These are phyloP conservation scores for Petrocephalus microphthalmus DNA, from an alignment of 2,113 vertebrate species.

Conservation along the genomic window DNA sequence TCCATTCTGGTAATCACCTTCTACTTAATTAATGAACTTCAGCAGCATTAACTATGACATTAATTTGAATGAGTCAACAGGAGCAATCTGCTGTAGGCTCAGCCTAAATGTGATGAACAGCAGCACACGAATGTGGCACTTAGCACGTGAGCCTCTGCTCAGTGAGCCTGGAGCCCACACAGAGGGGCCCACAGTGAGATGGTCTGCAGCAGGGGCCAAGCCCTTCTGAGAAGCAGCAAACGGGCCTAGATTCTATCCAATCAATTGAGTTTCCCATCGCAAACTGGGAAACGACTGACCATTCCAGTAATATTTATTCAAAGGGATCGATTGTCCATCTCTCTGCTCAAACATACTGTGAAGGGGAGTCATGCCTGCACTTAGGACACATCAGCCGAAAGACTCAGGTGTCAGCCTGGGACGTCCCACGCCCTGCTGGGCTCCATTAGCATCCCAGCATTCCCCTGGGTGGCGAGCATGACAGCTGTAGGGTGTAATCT, in stretches of 20 bases:
- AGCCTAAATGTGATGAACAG: not conserved
- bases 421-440: not conserved
- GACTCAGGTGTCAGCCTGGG: not conserved
- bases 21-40: not conserved
- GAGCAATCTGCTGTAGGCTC: not conserved
- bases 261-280: not conserved
- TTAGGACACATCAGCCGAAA: not conserved
- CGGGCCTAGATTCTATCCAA: not conserved
- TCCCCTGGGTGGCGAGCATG: not conserved
- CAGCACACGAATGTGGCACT: not conserved
- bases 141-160: too few species aligned
- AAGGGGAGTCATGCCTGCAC: not conserved
- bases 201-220: not conserved
- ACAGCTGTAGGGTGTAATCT: not conserved
- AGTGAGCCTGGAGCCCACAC: not conserved
- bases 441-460: not conserved
- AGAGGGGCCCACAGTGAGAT: not conserved
- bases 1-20: not conserved
- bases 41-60: not conserved
- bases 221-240: not conserved
- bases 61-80: not conserved
- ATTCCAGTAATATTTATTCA: not conserved
- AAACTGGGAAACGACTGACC: not conserved
- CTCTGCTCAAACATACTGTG: not conserved
- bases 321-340: not conserved